Percentiles rank a stretch among this genome's conserved stretches.
Conservation (phyloP, 1,140 invertebrate species). For the Maconellicoccus hirsutus region DNA sequence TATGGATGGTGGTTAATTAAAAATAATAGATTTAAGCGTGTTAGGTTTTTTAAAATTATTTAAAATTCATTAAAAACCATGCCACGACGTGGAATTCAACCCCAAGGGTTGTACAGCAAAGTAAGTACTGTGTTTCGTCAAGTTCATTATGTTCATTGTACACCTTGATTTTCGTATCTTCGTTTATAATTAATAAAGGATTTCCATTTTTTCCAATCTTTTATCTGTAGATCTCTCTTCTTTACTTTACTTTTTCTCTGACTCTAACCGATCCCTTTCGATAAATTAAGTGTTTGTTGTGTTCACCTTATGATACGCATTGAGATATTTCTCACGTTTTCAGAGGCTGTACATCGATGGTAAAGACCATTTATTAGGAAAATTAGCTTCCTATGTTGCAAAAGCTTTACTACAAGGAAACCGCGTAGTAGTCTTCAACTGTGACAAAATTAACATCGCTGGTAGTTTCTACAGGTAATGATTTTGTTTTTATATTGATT, state of each 20-base stretch:
- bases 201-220: too few relatives aligned
- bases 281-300: too few relatives aligned
- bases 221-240: too few relatives aligned
- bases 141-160: too few relatives aligned
- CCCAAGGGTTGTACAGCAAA: background rate
- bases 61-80: background rate
- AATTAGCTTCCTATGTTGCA: constrained; percentile 84
- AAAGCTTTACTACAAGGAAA: constrained; percentile 87
- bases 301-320: too few relatives aligned
- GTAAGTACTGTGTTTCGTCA: background rate
- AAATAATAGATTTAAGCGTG: too few relatives aligned
- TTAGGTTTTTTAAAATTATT: too few relatives aligned
- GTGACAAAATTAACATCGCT: constrained; percentile 95
- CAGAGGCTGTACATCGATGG: constrained; percentile 96
- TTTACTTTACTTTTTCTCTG: too few relatives aligned
- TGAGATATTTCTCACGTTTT: constrained; percentile 34
- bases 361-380: constrained; percentile 89
- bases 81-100: background rate
- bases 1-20: too few relatives aligned
- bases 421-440: constrained; percentile 75
- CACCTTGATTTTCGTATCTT: too few relatives aligned
- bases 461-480: constrained; percentile 92
- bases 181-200: too few relatives aligned
- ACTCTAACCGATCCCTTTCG: too few relatives aligned
- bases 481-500: background rate